These are phyloP conservation scores for Lampropteryx suffumata DNA, from an alignment of 2,888 invertebrate species.

Conservation along the genomic window DNA sequence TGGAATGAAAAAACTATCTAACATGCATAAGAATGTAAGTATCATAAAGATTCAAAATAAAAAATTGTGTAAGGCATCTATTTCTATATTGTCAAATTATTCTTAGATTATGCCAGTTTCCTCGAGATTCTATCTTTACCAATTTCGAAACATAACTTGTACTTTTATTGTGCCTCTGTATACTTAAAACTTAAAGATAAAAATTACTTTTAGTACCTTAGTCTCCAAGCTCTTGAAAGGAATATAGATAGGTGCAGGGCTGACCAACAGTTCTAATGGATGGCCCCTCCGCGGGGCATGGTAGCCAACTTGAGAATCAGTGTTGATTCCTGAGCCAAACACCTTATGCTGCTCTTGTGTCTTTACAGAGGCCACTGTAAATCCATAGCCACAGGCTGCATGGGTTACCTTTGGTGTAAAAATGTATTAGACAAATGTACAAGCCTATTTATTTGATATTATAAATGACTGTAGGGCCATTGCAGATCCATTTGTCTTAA, in stretches of 20 bases:
- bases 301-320: slow-evolving; percentile 94
- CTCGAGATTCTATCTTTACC: too few relatives aligned
- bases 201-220: slow-evolving; percentile 53
- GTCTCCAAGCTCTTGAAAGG: slow-evolving; percentile 84
- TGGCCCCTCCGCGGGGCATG: slow-evolving; percentile 84
- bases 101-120: too few relatives aligned
- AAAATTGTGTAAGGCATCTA: too few relatives aligned
- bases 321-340: slow-evolving; percentile 95
- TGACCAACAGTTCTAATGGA: slow-evolving; percentile 86
- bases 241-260: slow-evolving; percentile 87
- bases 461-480: too few relatives aligned
- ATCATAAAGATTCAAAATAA: too few relatives aligned
- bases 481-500: too few relatives aligned
- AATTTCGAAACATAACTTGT: too few relatives aligned
- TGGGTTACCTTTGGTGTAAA: slow-evolving; percentile 79
- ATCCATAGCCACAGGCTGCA: slow-evolving; percentile 94
- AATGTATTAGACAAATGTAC: slow-evolving; percentile 6
- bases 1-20: too few relatives aligned
- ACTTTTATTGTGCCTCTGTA: too few relatives aligned
- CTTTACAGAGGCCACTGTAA: slow-evolving; percentile 89
- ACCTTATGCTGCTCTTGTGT: slow-evolving; percentile 85
- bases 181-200: not conserved
- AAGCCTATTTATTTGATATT: too few relatives aligned
- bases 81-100: too few relatives aligned
- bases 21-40: too few relatives aligned